Conservation (phyloP, 2,888 invertebrate species). For the Cantharis nigra region DNA sequence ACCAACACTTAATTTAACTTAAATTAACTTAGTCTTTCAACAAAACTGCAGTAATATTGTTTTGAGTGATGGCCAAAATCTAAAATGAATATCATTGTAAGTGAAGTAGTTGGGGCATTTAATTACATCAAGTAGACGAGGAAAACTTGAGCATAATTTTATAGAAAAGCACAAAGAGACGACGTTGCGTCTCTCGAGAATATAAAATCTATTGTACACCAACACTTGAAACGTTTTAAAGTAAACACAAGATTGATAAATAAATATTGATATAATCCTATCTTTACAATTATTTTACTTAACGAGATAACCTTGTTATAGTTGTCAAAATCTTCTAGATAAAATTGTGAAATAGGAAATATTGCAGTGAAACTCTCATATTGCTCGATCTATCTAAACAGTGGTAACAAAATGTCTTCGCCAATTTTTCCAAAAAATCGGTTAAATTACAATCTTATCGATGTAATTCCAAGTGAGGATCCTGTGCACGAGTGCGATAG, state of each 20-base stretch:
- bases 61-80: too few species aligned
- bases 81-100: not conserved
- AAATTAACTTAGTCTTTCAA: too few species aligned
- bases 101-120: not conserved
- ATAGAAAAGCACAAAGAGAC: not conserved
- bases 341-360: not conserved
- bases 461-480: not conserved
- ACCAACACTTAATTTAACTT: too few species aligned
- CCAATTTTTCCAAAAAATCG: not conserved
- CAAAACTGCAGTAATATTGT: not conserved
- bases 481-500: conserved; percentile 5
- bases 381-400: not conserved
- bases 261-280: not conserved
- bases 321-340: not conserved
- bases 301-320: not conserved
- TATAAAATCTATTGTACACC: not conserved
- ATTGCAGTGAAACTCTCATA: not conserved
- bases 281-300: not conserved
- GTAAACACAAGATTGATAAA: not conserved
- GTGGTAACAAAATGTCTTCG: not conserved
- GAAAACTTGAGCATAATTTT: not conserved
- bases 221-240: not conserved
- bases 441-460: not conserved
- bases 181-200: not conserved
- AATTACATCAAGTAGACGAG: not conserved